These are phyloP conservation scores for Actinopyga echinites DNA, from an alignment of 53 echinoderm and acorn worm genomes.

Conservation along the genomic window DNA sequence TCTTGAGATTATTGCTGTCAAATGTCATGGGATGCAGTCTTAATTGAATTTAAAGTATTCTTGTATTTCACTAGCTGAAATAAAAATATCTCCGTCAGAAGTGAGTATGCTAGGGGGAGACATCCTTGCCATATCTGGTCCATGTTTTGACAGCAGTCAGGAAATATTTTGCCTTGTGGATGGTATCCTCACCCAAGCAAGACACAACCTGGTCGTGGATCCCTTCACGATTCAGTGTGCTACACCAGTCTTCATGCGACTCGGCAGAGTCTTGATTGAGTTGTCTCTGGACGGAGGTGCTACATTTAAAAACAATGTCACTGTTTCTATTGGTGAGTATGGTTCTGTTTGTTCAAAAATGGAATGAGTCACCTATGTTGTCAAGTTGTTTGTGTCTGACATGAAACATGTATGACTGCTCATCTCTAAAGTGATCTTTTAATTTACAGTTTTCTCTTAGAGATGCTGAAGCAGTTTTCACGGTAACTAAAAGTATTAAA, in stretches of 20 bases:
- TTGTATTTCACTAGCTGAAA: conserved; percentile 34
- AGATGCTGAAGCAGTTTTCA: too few relatives aligned
- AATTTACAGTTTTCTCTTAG: too few relatives aligned
- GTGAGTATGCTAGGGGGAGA: conserved; percentile 92
- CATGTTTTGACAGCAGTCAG: conserved; percentile 69
- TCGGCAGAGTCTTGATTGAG: conserved; percentile 61
- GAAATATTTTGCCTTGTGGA: conserved; percentile 73
- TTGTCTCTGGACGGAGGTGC: conserved; percentile 74
- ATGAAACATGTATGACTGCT: too few relatives aligned
- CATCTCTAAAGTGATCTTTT: too few relatives aligned
- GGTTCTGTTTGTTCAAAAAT: too few relatives aligned
- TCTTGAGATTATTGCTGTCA: too few relatives aligned
- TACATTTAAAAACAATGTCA: conserved; percentile 62
- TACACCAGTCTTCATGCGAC: conserved; percentile 73
- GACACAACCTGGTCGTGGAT: conserved; percentile 63
- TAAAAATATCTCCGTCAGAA: conserved; percentile 67
- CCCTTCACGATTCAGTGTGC: conserved; percentile 84
- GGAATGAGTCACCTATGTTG: too few relatives aligned
- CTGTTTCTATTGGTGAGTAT: conserved; percentile 68
- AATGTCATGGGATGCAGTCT: too few relatives aligned
- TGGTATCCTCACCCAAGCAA: conserved; percentile 63
- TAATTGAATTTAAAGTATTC: too few relatives aligned
- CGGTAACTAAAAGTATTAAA: too few relatives aligned
- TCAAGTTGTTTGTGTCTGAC: too few relatives aligned
- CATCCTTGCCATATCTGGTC: conserved; percentile 88